Base-by-base conservation (phyloP, 2,888 invertebrate genomes). In the Dyspetes luteomarginatus region DNA sequence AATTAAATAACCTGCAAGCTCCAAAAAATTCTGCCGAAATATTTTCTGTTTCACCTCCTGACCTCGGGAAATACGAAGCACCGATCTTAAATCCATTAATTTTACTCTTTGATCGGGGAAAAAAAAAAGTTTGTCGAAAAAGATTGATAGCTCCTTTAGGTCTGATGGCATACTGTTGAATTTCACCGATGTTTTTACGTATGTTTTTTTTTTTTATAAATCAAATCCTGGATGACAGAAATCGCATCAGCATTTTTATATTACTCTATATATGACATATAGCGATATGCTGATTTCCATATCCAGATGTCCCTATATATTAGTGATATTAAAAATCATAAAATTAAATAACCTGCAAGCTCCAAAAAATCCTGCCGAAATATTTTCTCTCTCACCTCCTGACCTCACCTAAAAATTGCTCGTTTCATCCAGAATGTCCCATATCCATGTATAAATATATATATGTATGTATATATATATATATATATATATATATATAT, bases 91-190 rank as follows among this genome's bases (percentile, higher is more conserved):
- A n/a, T n/a, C n/a, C n/a, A n/a, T n/a, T n/a, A n/a, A n/a, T n/a
- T n/a, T n/a, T n/a, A n/a, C n/a, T 55, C 55, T 55, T 55, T 55
- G 26, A 26, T 22, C 52, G 9, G 4, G 64, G 17, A 17, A 28
- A 12, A n/a, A n/a, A n/a, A 48, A 12, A 36, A 36, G 48, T 65
- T 65, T n/a, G 28, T 48, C n/a, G 50, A 50, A 22, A 50, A 65
- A 28, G 65, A 65, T 65, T 52, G 50, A 65, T 65, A 50, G 24
- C 36, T 30, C 15, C 4, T 9, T 17, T 15, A 17, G 28, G 19
- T 19, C 28, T 28, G 12, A 50, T 50, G 48, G 4, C 4, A 50
- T 64, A 17, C 50, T 50, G 26, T 48, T 28, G 28, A 48, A 30
- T 9, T 17, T 50, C 24, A 15, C 48, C 15, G 36, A 36, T 12